A percentile compares a stretch with the other conserved stretches of the same genome.
Evolutionary conservation across 2,113 vertebrate species (phyloP).

Genomic region (Nycticorax nycticorax): DNA sequence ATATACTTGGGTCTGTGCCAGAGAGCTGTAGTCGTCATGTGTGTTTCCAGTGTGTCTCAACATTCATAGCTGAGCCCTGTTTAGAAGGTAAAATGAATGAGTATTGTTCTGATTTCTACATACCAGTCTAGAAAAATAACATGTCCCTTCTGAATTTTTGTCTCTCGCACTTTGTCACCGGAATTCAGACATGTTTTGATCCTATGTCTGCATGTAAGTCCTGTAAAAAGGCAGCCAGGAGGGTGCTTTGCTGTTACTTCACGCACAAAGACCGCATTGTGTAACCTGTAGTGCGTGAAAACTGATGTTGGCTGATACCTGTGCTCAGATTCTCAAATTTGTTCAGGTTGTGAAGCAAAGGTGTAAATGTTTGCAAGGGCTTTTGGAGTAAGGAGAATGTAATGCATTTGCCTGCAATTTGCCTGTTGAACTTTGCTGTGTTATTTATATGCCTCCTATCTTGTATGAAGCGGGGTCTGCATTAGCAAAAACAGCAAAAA

Average conservation of each 20-base stretch:
- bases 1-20: neutral
- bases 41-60: neutral
- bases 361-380: neutral
- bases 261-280: accelerated
- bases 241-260: neutral
- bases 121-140: accelerated
- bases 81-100: neutral
- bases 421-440: neutral
- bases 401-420: neutral
- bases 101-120: neutral
- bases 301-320: neutral
- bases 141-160: accelerated
- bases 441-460: accelerated
- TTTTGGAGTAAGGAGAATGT: neutral
- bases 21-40: neutral
- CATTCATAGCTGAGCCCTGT: neutral
- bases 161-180: accelerated
- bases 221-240: neutral
- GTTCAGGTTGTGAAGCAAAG: neutral
- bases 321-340: neutral
- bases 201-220: accelerated
- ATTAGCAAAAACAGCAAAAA: neutral
- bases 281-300: accelerated
- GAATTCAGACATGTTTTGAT: accelerated
- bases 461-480: neutral